Base-by-base conservation (phyloP, 2,888 invertebrate genomes). In the Seira ritae region DNA sequence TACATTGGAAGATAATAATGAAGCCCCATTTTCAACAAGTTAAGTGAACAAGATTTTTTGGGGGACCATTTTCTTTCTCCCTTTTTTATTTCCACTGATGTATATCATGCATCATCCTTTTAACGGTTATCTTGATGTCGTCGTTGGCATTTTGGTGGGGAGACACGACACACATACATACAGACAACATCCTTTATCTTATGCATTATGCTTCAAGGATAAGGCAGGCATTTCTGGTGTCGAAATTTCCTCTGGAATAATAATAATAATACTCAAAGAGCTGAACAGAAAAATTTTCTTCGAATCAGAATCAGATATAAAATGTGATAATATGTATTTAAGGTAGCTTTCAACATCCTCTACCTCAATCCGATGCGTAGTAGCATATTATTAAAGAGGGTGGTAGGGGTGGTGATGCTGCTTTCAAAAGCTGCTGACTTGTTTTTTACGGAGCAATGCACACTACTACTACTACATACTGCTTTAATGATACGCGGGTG, bases 401-500 rank as follows among this genome's bases (percentile, higher is more conserved):
- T 42, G 12, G 12, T 42, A 12, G 42, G n/a, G n/a, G n/a, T n/a
- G 42, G 42, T 8, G 12, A 55, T 55, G 15, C 55, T 55, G 17
- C 55, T 55, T 55, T 42, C 6, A 42, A 12, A n/a, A n/a, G n/a
- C 31, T 31, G 55, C 55, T 55, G 55, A 8, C 55, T 55, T 55
- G 55, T 55, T 55, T 15, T 55, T 55, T 55, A 55, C 55, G 55
- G 15, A 55, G 17, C 55, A 55, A 2, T 55, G 19, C 55, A 31
- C 68, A 68, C 60, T 31, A n/a, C n/a, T n/a, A n/a, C n/a, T n/a
- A n/a, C n/a, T n/a, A n/a, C n/a, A n/a, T n/a, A n/a, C 73, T 80
- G 65, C 62, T 76, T 81, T 81, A 81, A 82, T 82, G 77, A 68
- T 82, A 46, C 82, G 76, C 81, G 81, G 76, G 81, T 81, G 81